phyloP scores from a whole-genome alignment of 1,140 invertebrate species.

The Pseudachorutes palmiensis region DNA sequence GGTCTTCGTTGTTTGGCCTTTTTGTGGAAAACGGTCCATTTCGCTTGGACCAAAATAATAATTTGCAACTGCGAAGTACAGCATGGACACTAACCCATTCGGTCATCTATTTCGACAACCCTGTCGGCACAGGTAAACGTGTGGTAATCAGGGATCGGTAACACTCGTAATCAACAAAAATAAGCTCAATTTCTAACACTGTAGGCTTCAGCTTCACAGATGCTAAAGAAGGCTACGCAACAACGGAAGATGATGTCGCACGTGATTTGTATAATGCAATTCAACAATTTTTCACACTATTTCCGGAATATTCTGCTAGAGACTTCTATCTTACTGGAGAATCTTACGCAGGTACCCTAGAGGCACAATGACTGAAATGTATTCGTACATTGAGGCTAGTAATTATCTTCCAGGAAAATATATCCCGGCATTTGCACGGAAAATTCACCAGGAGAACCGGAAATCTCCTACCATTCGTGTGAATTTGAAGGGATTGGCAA shows the following conservation, averaged over 20 bases:
- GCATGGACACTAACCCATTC: slow-evolving; percentile 46
- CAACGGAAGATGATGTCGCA: slow-evolving; percentile 44
- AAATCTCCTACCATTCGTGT: slow-evolving; percentile 22
- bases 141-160: background rate
- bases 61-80: slow-evolving; percentile 44
- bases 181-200: no score
- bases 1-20: slow-evolving; percentile 47
- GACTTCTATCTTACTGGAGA: slow-evolving; percentile 45
- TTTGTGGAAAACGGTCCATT: slow-evolving; percentile 50
- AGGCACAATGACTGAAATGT: background rate
- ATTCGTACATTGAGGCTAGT: background rate
- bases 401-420: slow-evolving; percentile 58
- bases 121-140: slow-evolving; percentile 35
- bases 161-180: no score
- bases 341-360: slow-evolving; percentile 38
- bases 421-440: slow-evolving; percentile 64
- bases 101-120: slow-evolving; percentile 40
- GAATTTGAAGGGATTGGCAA: slow-evolving; percentile 44
- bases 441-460: slow-evolving; percentile 60
- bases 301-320: slow-evolving; percentile 40
- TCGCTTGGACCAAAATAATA: slow-evolving; percentile 45
- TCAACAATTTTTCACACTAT: slow-evolving; percentile 44
- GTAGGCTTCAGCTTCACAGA: slow-evolving; percentile 41
- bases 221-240: slow-evolving; percentile 39
- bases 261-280: slow-evolving; percentile 45